Conservation (phyloP, 2,888 invertebrate genomes). For the Cylloceria caligata region DNA sequence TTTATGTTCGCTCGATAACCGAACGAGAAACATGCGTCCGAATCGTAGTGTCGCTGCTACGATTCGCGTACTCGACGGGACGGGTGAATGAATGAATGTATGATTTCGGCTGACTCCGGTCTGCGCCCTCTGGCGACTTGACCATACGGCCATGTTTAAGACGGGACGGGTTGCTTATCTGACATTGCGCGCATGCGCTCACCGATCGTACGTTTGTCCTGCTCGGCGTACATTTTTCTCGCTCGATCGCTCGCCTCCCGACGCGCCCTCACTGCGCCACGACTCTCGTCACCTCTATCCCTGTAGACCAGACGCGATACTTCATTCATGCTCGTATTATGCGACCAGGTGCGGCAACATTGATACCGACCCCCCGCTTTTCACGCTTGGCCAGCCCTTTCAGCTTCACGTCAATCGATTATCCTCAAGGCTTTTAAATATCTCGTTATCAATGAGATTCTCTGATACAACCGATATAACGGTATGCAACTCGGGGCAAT, state of each 20-base stretch:
- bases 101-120: no score
- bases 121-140: no score
- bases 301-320: constrained; percentile 82
- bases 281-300: constrained; percentile 72
- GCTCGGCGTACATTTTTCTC: background rate
- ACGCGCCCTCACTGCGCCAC: constrained; percentile 23
- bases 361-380: constrained; percentile 63
- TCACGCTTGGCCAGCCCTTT: background rate
- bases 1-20: constrained; percentile 7
- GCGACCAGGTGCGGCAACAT: constrained; percentile 75
- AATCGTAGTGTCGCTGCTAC: constrained; percentile 28
- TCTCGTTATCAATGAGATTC: background rate
- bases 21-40: constrained; percentile 12
- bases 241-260: constrained; percentile 14
- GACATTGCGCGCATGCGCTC: constrained; percentile 1
- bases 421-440: background rate
- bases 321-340: constrained; percentile 84
- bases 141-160: no score
- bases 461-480: background rate
- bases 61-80: background rate
- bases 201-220: no score
- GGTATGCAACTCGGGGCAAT: background rate
- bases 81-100: no score
- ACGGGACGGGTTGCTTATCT: constrained; percentile 9
- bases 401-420: background rate